Evolutionary conservation across 1,140 invertebrate species (phyloP).

Genomic region (Dendroctonus valens): DNA sequence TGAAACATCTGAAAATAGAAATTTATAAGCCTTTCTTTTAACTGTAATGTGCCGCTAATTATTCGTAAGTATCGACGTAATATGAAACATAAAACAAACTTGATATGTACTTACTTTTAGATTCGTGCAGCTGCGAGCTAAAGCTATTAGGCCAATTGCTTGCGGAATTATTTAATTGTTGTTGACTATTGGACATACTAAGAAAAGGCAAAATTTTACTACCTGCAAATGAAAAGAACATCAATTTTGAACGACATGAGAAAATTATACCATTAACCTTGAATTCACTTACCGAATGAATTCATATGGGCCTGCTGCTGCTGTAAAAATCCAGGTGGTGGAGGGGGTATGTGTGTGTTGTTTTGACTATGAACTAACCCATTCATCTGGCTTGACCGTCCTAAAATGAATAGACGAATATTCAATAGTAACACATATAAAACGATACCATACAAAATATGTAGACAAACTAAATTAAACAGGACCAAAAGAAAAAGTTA

Average conservation of each 20-base stretch:
- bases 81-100: neutral
- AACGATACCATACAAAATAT: too few species aligned
- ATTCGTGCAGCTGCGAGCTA: constrained; percentile 43
- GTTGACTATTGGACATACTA: constrained; percentile 50
- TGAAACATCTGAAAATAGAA: constrained; percentile 51
- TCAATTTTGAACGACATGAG: neutral
- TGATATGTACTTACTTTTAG: constrained; percentile 45
- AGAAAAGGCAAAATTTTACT: constrained; percentile 53
- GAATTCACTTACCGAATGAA: constrained; percentile 47
- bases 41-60: neutral
- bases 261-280: neutral
- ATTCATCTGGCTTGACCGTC: constrained; percentile 44
- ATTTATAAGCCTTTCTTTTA: neutral
- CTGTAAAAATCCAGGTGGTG: constrained; percentile 49
- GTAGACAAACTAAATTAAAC: too few species aligned
- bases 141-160: constrained; percentile 48
- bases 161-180: constrained; percentile 44
- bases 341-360: constrained; percentile 43
- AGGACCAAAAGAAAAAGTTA: too few species aligned
- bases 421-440: too few species aligned
- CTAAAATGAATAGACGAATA: constrained; percentile 16
- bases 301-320: constrained; percentile 52
- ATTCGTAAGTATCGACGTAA: neutral
- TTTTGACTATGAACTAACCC: constrained; percentile 46
- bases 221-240: constrained; percentile 44